Evolutionary conservation across 2,797 vertebrate genomes (phyloP).

Genomic region (Fundulus diaphanus): DNA sequence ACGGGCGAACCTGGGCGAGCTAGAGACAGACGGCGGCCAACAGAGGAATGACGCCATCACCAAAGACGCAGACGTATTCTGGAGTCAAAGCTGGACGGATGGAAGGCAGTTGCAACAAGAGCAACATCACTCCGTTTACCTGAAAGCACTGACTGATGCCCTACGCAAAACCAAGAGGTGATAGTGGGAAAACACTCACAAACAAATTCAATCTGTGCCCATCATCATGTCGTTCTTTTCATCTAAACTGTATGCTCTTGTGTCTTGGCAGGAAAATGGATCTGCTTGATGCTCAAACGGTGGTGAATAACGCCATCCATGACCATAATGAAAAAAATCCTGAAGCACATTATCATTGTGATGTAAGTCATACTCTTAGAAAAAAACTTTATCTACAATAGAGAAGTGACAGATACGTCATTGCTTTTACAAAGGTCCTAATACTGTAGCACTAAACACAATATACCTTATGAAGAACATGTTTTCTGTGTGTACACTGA

Average conservation of each 20-base stretch:
- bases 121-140: slow-evolving; percentile 80
- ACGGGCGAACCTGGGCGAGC: slow-evolving; percentile 43
- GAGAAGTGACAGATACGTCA: neutral
- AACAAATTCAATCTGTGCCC: neutral
- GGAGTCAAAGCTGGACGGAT: slow-evolving; percentile 89
- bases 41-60: slow-evolving; percentile 66
- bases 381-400: slow-evolving; percentile 83
- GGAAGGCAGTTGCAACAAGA: slow-evolving; percentile 70
- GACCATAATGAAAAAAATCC: slow-evolving; percentile 79
- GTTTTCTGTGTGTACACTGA: slow-evolving; percentile 25
- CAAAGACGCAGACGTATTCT: slow-evolving; percentile 88
- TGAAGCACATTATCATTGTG: slow-evolving; percentile 74
- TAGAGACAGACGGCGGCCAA: slow-evolving; percentile 79
- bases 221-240: neutral
- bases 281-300: slow-evolving; percentile 84
- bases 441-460: neutral
- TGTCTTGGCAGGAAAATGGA: slow-evolving; percentile 80
- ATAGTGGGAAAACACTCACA: slow-evolving; percentile 48
- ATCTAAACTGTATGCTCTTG: slow-evolving; percentile 29
- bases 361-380: slow-evolving; percentile 87
- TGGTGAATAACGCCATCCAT: slow-evolving; percentile 83
- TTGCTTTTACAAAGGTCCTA: neutral
- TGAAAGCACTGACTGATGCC: slow-evolving; percentile 79
- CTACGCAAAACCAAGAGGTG: slow-evolving; percentile 73
- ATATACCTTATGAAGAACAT: slow-evolving; percentile 6